Base-by-base conservation (phyloP, 2,888 invertebrate genomes). In the Eudasyphora cyanicolor region DNA sequence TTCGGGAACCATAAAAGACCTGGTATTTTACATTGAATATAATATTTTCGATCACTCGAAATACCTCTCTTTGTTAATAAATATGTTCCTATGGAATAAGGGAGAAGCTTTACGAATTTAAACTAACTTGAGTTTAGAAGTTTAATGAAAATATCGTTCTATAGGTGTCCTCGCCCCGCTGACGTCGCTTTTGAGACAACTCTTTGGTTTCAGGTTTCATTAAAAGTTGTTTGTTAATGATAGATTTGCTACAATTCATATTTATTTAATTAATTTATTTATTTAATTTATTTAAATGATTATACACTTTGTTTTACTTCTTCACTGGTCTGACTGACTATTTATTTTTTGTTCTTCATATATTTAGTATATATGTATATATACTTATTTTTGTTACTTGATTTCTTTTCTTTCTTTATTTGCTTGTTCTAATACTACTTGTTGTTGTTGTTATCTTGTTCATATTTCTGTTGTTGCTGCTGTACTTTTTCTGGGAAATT, bases 301-400 rank as follows among this genome's bases (percentile, higher is more conserved):
- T 81, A 80, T 77, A 84, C 80, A 84, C 67, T 74, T 76, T 80
- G 79, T 76, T 76, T 51, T 81, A 64, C 76, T 85, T 82, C 35
- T 79, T 76, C 62, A 75, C 82, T 82, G 84, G 79, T 84, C 76
- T 84, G 76, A 64, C 60, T n/a, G n/a, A n/a, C n/a, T n/a, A n/a
- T n/a, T n/a, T 67, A 42, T 67, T 64, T 51, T 17, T 62, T 64
- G 21, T 51, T 51, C 7, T 19, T 38, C 35, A 64, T 21, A 35
- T 38, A 35, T 64, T 19, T 38, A 24, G 6, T 29, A 29, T 64
- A 8, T 67, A 21, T 64, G 7, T 62, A 62, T 62, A 35, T 62
- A 62, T 27, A 21, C 35, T n/a, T n/a, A n/a, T n/a, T n/a, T n/a
- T n/a, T n/a, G n/a, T n/a, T n/a, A n/a, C n/a, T 73, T 45, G 17